phyloP scores from a whole-genome alignment of 2,888 invertebrate species.

The Rhopalosiphum nymphaeae region DNA sequence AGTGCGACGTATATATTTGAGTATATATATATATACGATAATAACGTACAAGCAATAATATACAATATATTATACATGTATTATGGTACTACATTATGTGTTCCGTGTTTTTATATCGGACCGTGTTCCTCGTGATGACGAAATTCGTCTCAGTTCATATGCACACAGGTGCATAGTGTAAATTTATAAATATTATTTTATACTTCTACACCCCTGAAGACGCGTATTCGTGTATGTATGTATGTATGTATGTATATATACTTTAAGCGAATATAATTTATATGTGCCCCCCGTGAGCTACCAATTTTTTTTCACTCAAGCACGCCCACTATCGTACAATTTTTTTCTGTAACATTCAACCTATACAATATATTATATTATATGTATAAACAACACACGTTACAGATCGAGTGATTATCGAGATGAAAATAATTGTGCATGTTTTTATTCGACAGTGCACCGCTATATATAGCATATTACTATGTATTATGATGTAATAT shows the following conservation, averaged over 20 bases:
- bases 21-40: neutral
- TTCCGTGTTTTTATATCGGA: neutral
- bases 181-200: neutral
- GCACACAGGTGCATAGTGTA: too few relatives aligned
- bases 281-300: neutral
- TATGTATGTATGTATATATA: neutral
- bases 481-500: too few relatives aligned
- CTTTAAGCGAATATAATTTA: neutral
- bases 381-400: neutral
- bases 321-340: neutral
- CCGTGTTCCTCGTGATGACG: neutral
- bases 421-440: neutral
- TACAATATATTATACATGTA: neutral
- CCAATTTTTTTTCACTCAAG: neutral
- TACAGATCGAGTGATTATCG: neutral
- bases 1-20: neutral
- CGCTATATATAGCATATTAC: neutral
- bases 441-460: neutral
- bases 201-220: neutral
- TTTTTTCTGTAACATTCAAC: neutral
- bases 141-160: neutral
- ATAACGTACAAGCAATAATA: neutral
- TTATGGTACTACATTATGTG: neutral
- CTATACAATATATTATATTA: neutral
- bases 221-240: neutral